Conservation (phyloP, 2,113 vertebrate species). For the Etheostoma spectabile region DNA sequence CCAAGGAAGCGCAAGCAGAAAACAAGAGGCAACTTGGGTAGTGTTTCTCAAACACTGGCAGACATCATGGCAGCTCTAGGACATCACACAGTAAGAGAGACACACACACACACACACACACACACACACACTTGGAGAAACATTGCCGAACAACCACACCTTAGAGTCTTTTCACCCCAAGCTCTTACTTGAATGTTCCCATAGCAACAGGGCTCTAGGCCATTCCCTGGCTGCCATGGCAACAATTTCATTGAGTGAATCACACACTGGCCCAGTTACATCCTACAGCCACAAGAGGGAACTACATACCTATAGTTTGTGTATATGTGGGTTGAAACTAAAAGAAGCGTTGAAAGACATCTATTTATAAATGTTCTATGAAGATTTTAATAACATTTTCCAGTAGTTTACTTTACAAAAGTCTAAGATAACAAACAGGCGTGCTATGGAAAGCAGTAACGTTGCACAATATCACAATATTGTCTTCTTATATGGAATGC, state of each 20-base stretch:
- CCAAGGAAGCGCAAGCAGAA: slow-evolving; percentile 56
- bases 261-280: slow-evolving; percentile 64
- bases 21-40: slow-evolving; percentile 61
- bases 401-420: slow-evolving; percentile 1
- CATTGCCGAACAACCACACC: slow-evolving; percentile 73
- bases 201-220: slow-evolving; percentile 84
- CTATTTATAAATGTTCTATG: background rate
- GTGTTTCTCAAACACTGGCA: slow-evolving; percentile 77
- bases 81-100: slow-evolving; percentile 79
- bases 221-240: slow-evolving; percentile 82
- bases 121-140: slow-evolving; percentile 43
- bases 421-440: background rate
- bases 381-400: slow-evolving; percentile 5
- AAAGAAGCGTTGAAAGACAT: background rate
- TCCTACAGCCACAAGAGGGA: slow-evolving; percentile 78
- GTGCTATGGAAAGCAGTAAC: background rate
- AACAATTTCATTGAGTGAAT: slow-evolving; percentile 79
- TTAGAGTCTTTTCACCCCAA: slow-evolving; percentile 75
- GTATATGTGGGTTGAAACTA: slow-evolving; percentile 4
- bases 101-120: slow-evolving; percentile 13
- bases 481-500: background rate
- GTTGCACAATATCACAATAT: background rate
- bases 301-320: slow-evolving; percentile 46
- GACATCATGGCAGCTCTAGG: slow-evolving; percentile 82
- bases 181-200: slow-evolving; percentile 77